These are phyloP conservation scores for Morpho achilles DNA, from an alignment of 2,888 invertebrate genomes.

Conservation along the genomic window DNA sequence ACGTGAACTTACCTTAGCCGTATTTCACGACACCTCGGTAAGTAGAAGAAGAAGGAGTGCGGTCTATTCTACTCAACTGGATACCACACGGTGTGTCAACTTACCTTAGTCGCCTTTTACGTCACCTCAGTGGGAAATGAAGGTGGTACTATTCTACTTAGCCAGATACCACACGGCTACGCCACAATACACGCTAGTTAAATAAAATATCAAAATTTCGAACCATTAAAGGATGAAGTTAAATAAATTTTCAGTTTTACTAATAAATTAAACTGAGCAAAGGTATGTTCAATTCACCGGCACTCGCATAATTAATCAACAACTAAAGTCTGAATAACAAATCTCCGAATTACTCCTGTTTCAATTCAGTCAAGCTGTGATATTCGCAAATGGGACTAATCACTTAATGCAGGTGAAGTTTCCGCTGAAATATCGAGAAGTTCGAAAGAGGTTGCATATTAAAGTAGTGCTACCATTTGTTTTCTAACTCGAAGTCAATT, in stretches of 20 bases:
- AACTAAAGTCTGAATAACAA: constrained; percentile 21
- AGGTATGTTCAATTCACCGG: neutral
- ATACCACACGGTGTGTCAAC: too few relatives aligned
- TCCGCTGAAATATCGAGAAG: constrained; percentile 65
- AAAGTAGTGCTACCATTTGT: constrained; percentile 26
- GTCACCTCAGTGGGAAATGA: too few relatives aligned
- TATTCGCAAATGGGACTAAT: constrained; percentile 71
- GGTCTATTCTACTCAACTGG: too few relatives aligned
- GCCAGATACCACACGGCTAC: too few relatives aligned
- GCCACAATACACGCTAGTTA: too few relatives aligned
- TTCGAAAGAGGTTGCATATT: constrained; percentile 46
- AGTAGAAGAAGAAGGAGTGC: too few relatives aligned
- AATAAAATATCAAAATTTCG: too few relatives aligned
- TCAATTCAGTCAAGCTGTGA: constrained; percentile 48
- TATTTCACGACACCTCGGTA: too few relatives aligned
- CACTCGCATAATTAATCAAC: constrained; percentile 21
- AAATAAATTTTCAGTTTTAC: neutral
- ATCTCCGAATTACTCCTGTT: constrained; percentile 18
- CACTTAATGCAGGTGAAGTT: constrained; percentile 69
- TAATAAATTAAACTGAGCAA: neutral
- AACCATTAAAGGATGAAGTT: too few relatives aligned
- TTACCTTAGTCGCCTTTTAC: too few relatives aligned
- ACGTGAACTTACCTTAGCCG: too few relatives aligned
- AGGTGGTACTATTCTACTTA: too few relatives aligned
- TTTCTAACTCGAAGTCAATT: constrained; percentile 15